Evolutionary conservation across 2,113 vertebrate genomes (phyloP).

Genomic region (Caranx ignobilis): DNA sequence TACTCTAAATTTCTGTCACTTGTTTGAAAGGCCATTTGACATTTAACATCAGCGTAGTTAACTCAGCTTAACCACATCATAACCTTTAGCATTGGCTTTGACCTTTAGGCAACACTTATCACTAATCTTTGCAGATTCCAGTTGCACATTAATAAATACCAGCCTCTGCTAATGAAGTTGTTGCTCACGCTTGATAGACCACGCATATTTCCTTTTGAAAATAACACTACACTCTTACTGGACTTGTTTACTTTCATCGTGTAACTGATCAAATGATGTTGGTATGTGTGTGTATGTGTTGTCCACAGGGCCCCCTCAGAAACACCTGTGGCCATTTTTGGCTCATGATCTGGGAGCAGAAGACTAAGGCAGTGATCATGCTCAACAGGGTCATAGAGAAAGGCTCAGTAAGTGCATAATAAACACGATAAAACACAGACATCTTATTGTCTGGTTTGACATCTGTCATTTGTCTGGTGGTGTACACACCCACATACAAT

Average conservation of each 20-base stretch:
- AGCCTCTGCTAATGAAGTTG: neutral
- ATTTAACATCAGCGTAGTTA: constrained; percentile 20
- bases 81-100: constrained; percentile 16
- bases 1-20: constrained; percentile 1
- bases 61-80: constrained; percentile 17
- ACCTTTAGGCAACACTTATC: constrained; percentile 19
- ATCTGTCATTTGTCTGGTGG: constrained; percentile 5
- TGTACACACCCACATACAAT: constrained; percentile 5
- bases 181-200: neutral
- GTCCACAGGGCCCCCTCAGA: constrained; percentile 91
- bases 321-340: constrained; percentile 98
- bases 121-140: neutral
- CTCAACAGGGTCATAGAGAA: constrained; percentile 97
- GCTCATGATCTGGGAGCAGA: constrained; percentile 99
- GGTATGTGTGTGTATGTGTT: constrained; percentile 21
- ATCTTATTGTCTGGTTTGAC: constrained; percentile 18
- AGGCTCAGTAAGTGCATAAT: constrained; percentile 88
- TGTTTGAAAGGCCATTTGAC: constrained; percentile 4
- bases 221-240: neutral
- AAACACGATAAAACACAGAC: constrained; percentile 27
- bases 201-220: neutral
- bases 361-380: constrained; percentile 97
- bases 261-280: constrained; percentile 25
- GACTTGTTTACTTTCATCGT: neutral
- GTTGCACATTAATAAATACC: neutral